A percentile compares a stretch with the other conserved stretches of the same genome.
Conservation (phyloP, 2,113 vertebrate genomes). For the Dasyurus viverrinus region DNA sequence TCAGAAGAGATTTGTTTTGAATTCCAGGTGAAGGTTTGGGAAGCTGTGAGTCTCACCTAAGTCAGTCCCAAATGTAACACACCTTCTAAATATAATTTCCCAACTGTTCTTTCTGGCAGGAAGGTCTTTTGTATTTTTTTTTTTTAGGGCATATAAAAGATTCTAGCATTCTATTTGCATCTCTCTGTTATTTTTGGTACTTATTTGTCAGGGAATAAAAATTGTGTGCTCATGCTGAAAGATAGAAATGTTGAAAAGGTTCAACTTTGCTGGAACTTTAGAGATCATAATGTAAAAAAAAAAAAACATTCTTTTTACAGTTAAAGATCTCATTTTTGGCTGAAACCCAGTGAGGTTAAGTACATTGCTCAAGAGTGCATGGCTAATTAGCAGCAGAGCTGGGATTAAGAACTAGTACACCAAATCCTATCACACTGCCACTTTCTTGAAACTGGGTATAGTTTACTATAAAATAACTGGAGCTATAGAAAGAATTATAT, state of each 20-base stretch:
- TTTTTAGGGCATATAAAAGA: background rate
- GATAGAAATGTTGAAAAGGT: background rate
- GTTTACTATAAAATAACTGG: slow-evolving; percentile 60
- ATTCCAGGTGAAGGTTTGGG: slow-evolving; percentile 56
- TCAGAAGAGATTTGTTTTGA: slow-evolving; percentile 66
- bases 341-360: slow-evolving; percentile 49
- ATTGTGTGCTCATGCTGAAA: slow-evolving; percentile 31
- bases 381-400: slow-evolving; percentile 68
- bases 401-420: slow-evolving; percentile 55
- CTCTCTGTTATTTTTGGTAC: slow-evolving; percentile 25
- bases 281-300: background rate
- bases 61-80: slow-evolving; percentile 23
- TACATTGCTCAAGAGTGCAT: slow-evolving; percentile 54
- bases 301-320: background rate
- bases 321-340: slow-evolving; percentile 4
- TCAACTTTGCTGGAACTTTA: background rate
- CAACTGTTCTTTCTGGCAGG: background rate
- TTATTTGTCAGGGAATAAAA: background rate
- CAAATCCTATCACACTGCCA: slow-evolving; percentile 19
- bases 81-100: slow-evolving; percentile 47
- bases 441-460: slow-evolving; percentile 65
- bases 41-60: slow-evolving; percentile 59
- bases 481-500: slow-evolving; percentile 78
- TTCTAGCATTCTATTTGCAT: slow-evolving; percentile 34
- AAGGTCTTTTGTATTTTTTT: slow-evolving; percentile 9